These are phyloP conservation scores for Alsophila aescularia DNA, from an alignment of 2,888 invertebrate genomes.

Conservation along the genomic window DNA sequence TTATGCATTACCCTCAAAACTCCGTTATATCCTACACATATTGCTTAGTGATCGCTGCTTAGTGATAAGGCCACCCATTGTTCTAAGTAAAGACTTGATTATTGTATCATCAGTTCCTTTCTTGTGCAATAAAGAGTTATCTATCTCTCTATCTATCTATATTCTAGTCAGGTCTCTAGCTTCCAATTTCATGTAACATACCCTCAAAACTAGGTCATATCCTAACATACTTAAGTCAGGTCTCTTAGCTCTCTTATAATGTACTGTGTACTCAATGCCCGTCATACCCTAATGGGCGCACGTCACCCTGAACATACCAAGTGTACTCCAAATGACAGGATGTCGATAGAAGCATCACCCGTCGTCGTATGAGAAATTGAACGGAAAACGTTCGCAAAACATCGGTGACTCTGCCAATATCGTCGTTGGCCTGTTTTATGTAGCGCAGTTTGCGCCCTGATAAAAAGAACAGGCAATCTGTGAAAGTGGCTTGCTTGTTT, in stretches of 20 bases:
- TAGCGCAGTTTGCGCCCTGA: slow-evolving; percentile 6
- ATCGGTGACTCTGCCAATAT: slow-evolving; percentile 19
- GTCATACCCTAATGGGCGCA: background rate
- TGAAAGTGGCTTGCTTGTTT: background rate
- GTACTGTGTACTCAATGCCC: background rate
- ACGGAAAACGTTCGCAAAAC: slow-evolving; percentile 23
- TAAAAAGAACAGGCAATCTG: slow-evolving; percentile 13
- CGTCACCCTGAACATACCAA: slow-evolving; percentile 1
- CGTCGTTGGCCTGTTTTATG: background rate
- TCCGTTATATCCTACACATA: too few relatives aligned
- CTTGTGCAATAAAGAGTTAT: too few relatives aligned
- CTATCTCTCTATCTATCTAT: too few relatives aligned
- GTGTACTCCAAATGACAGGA: slow-evolving; percentile 36
- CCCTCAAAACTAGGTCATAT: too few relatives aligned
- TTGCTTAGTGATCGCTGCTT: too few relatives aligned
- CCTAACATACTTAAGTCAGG: too few relatives aligned
- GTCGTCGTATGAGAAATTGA: slow-evolving; percentile 37
- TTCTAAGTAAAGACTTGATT: too few relatives aligned
- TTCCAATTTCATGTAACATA: too few relatives aligned
- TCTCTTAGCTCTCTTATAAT: background rate
- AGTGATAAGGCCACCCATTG: too few relatives aligned
- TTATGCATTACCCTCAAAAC: too few relatives aligned
- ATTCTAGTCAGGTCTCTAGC: too few relatives aligned
- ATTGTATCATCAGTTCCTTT: too few relatives aligned
- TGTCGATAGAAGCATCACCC: slow-evolving; percentile 46